phyloP scores from a whole-genome alignment of 92 coral and sea anemone genomes.

The Actinernus sp. region DNA sequence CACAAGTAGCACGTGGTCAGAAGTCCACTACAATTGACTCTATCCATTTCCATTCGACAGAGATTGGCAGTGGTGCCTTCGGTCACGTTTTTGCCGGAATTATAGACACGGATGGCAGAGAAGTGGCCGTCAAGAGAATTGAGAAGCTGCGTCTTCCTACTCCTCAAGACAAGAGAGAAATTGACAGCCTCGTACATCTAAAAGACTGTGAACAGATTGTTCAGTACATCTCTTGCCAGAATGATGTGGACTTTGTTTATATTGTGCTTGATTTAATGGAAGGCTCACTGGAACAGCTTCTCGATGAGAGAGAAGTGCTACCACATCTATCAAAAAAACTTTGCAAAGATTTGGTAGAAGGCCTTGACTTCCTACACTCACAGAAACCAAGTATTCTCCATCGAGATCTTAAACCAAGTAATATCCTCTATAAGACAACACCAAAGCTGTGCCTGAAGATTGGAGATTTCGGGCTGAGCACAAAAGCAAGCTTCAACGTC shows the following conservation, averaged over 20 bases:
- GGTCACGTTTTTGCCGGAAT: constrained; percentile 52
- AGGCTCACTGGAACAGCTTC: constrained; percentile 27
- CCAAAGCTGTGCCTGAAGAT: constrained; percentile 58
- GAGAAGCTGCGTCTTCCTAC: constrained; percentile 28
- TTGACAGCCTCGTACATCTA: constrained; percentile 28
- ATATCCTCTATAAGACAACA: constrained; percentile 32
- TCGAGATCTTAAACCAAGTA: constrained; percentile 66
- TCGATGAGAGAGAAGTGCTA: constrained; percentile 1
- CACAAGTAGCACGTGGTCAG: constrained; percentile 24
- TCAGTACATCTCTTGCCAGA: constrained; percentile 5
- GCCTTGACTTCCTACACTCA: constrained; percentile 33
- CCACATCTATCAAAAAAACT: background rate
- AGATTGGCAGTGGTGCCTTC: constrained; percentile 29
- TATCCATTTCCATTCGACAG: constrained; percentile 15
- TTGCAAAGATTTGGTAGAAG: constrained; percentile 42
- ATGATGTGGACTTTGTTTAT: constrained; percentile 18
- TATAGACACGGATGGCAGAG: constrained; percentile 36
- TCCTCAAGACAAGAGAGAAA: constrained; percentile 45
- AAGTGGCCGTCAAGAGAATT: constrained; percentile 49
- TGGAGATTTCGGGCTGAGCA: constrained; percentile 69
- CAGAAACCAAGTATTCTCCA: constrained; percentile 40
- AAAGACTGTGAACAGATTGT: constrained; percentile 54
- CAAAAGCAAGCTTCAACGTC: too few species aligned
- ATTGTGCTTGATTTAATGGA: constrained; percentile 57
- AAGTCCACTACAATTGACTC: background rate